Evolutionary conservation across 2,888 invertebrate genomes (phyloP), one percentile per base, ranked within the genome.

Genomic region (Catocala nupta): DNA sequence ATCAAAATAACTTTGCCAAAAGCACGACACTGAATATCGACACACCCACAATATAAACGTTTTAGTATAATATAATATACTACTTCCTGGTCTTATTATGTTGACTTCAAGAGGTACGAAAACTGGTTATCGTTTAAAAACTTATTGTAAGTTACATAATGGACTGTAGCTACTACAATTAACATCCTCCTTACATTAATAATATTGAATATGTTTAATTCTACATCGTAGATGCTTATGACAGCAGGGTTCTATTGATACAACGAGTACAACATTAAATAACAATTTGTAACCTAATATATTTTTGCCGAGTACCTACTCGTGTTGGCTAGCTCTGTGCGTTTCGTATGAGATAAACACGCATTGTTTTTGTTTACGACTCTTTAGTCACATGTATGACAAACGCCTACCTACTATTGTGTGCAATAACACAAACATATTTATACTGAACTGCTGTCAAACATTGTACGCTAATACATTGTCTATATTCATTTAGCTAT

Each of bases 331-430:
- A 62, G 36, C 43, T 62, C 52, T 42, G 25, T 25, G 57, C 48
- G 52, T 55, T 61, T 59, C 25, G 50, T 57, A 47, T 48, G 39
- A 60, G 52, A 75, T 68, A 78, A 78, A 76, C 65, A 78, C 72
- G 49, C 52, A 61, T 66, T 76, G 78, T 78, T 78, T 67, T 76
- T 76, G 78, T 78, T 76, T 78, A 78, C 75, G 16, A 66, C 25
- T 59, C 44, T 49, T 60, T 60, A 50, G 63, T 65, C 65, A 54
- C 69, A 66, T 63, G 61, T 60, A 61, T 60, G 55, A 71, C 61
- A 61, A 68, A 59, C 44, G 47, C 47, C 16, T 16, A 25, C 25
- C 25, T 60, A 55, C 54, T 49, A 34, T 49, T 48, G 42, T 36
- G 39, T 39, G 36, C 36, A 39, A 39, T 39, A 39, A 39, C 36